Evolutionary conservation across 2,113 vertebrate genomes (phyloP), one percentile per base, ranked within the genome.

Genomic region (Orientallactaga bullata): DNA sequence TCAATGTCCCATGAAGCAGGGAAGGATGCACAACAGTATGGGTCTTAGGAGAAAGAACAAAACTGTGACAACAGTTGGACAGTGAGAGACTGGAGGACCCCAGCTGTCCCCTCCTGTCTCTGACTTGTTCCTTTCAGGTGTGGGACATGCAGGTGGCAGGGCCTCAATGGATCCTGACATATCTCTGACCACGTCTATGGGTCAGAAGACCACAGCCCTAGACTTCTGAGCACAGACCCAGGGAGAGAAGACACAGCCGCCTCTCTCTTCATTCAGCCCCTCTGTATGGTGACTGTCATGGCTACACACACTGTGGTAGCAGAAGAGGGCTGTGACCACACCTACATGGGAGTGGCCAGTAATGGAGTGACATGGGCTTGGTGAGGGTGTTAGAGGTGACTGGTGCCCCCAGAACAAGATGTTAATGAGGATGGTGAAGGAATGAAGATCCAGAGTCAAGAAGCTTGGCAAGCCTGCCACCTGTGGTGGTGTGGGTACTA

Each of bases 261-360:
- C n/a, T n/a, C n/a, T n/a, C n/a, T n/a, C 11, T 5, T 7, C 28
- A 8, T 37, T 73, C 60, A 15, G 26, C 28, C 9, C 21, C 69
- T 39, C 0, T 1, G 8, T 10, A 4, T 21, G 32, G 21, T 26
- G 15, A 55, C n/a, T n/a, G n/a, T n/a, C n/a, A n/a, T 18, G 35
- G 3, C 15, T 55, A 51, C 9, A 5, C 82, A 51, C 21, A 35
- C 42, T 26, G n/a, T 5, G 28, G 30, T 17, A 28, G 17, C 18
- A 4, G 26, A 24, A 21, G 6, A 35, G 30, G 32, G n/a, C 42
- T 24, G 9, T 23, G 18, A 1, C 16, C 23, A 11, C 30, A 2
- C 37, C 68, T 11, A 60, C 55, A 21, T 35, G 42, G 82, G 16
- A 21, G 7, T 85, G 82, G 39, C 28, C 42, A 35, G 28, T 1